These are phyloP conservation scores for Trachymyrmex septentrionalis DNA, from an alignment of 1,140 invertebrate species.

Conservation along the genomic window DNA sequence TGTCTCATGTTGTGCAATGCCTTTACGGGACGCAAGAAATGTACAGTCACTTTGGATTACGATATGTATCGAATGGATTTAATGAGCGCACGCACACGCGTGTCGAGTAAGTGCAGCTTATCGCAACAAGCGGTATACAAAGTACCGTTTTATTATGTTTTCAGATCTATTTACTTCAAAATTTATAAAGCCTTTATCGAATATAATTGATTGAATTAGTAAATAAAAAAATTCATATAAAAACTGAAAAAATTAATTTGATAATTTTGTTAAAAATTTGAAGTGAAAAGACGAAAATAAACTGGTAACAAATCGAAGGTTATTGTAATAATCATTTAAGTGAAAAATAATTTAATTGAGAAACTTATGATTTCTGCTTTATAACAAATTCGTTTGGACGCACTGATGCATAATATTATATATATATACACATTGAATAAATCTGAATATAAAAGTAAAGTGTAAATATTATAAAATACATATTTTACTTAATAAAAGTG, in stretches of 20 bases:
- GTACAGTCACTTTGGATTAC: slow-evolving; percentile 44
- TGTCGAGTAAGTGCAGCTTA: slow-evolving; percentile 26
- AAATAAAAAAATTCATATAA: neutral
- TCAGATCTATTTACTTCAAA: neutral
- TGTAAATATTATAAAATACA: no score
- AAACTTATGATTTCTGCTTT: neutral
- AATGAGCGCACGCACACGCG: slow-evolving; percentile 32
- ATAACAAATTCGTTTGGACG: no score
- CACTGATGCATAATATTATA: no score
- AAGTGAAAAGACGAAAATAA: neutral
- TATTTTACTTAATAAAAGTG: no score
- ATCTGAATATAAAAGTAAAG: no score
- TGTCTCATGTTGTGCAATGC: neutral
- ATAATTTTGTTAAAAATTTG: neutral
- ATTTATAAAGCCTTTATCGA: neutral
- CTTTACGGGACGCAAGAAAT: slow-evolving; percentile 26
- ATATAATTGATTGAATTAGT: neutral
- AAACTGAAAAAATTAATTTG: neutral
- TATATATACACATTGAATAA: no score
- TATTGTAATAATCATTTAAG: neutral
- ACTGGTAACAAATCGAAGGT: neutral
- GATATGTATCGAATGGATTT: slow-evolving; percentile 39
- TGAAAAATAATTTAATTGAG: neutral
- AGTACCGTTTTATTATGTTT: neutral
- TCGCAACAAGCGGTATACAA: neutral